Evolutionary conservation across 2,797 vertebrate genomes (phyloP).

Genomic region (Miichthys miiuy): DNA sequence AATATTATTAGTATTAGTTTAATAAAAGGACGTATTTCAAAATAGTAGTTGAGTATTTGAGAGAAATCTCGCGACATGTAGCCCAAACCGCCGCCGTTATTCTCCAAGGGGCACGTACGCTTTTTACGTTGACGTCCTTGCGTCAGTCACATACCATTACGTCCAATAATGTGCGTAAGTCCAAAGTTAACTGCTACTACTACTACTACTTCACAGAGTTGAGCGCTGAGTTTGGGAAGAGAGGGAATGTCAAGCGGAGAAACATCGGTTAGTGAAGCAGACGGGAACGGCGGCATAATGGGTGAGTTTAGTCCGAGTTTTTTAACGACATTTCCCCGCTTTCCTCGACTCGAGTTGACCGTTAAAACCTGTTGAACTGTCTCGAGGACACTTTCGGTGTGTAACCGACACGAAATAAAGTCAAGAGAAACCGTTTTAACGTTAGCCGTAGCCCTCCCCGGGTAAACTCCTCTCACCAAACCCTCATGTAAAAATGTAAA

Average conservation of each 20-base stretch:
- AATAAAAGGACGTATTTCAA: background rate
- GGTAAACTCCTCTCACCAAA: background rate
- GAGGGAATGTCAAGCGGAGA: conserved; percentile 84
- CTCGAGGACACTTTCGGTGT: background rate
- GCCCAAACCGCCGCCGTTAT: background rate
- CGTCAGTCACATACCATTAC: conserved; percentile 35
- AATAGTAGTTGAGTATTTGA: no score
- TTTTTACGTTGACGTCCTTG: conserved; percentile 30
- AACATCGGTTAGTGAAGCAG: conserved; percentile 78
- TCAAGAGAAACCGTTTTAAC: background rate
- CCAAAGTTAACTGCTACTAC: background rate
- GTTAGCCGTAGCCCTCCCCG: conserved; percentile 21
- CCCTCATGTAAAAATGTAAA: background rate
- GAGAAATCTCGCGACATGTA: conserved; percentile 64
- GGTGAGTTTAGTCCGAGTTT: conserved; percentile 69
- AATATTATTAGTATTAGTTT: background rate
- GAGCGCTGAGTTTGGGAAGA: conserved; percentile 71
- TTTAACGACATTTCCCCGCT: background rate
- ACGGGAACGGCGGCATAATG: conserved; percentile 83
- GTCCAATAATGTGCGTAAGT: conserved; percentile 51
- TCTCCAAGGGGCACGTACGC: conserved; percentile 46
- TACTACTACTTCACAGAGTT: conserved; percentile 19
- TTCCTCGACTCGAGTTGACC: accelerated
- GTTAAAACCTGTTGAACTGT: background rate
- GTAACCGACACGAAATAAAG: background rate